These are phyloP conservation scores for Shargacucullia verbasci DNA, from an alignment of 2,888 invertebrate genomes.

Conservation along the genomic window DNA sequence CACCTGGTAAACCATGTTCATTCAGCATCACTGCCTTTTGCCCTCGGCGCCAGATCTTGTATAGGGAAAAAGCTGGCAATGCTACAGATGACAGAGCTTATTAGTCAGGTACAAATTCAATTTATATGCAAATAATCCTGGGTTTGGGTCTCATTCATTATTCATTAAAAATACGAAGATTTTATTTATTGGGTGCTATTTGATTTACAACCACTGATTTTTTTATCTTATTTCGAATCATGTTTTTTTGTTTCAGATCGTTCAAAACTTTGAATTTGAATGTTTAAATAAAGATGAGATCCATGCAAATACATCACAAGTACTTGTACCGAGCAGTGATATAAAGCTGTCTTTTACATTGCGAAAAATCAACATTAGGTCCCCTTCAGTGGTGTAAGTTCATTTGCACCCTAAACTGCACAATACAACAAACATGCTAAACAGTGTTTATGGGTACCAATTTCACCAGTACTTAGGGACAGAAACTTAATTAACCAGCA, in stretches of 20 bases:
- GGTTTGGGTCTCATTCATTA: constrained; percentile 19
- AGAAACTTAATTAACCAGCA: too few species aligned
- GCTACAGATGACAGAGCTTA: constrained; percentile 91
- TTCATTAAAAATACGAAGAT: background rate
- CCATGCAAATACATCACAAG: constrained; percentile 86
- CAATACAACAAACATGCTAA: too few species aligned
- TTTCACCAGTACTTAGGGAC: too few species aligned
- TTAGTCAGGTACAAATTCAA: constrained; percentile 89
- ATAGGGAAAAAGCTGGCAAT: constrained; percentile 95
- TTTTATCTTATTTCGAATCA: background rate
- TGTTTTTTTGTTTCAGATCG: constrained; percentile 76
- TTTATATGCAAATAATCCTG: constrained; percentile 12
- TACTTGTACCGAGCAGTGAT: constrained; percentile 88
- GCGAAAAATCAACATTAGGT: constrained; percentile 29
- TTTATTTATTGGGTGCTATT: background rate
- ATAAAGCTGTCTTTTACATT: constrained; percentile 74
- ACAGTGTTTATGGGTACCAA: too few species aligned
- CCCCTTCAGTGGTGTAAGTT: too few species aligned
- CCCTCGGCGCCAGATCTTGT: constrained; percentile 94
- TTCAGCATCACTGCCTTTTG: constrained; percentile 94
- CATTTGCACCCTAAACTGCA: too few species aligned
- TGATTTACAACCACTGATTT: background rate
- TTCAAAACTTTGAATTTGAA: constrained; percentile 86
- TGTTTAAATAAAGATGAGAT: constrained; percentile 82
- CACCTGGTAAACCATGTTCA: constrained; percentile 85